phyloP scores from a whole-genome alignment of 1,140 invertebrate genomes.

The Oreohelix idahoensis region DNA sequence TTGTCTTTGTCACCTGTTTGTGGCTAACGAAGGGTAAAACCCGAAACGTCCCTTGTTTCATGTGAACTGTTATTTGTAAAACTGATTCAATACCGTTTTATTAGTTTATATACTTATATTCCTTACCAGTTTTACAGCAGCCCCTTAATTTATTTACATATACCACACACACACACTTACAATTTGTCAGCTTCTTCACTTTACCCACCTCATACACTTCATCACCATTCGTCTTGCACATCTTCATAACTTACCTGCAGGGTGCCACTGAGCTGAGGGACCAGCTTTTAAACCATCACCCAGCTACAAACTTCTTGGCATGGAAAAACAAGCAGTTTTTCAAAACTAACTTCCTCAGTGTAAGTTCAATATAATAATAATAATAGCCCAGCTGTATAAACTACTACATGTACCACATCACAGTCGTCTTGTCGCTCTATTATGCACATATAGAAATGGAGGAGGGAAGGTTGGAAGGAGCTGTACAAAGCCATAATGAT shows the following conservation, averaged over 20 bases:
- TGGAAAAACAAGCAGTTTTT: constrained; percentile 71
- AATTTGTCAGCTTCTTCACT: no score
- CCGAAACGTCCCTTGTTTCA: no score
- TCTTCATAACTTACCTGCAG: constrained; percentile 32
- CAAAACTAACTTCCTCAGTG: constrained; percentile 65
- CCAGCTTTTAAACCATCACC: constrained; percentile 50
- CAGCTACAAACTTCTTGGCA: constrained; percentile 56
- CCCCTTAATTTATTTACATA: no score
- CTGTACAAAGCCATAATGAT: no score
- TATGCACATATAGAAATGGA: not conserved
- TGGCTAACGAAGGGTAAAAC: no score
- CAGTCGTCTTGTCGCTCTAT: not conserved
- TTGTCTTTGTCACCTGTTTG: no score
- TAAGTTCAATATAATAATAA: constrained; percentile 50
- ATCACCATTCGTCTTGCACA: not conserved
- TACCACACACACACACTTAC: no score
- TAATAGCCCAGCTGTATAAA: not conserved
- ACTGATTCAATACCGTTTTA: no score
- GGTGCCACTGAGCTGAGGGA: constrained; percentile 50
- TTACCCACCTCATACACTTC: no score
- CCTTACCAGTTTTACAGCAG: no score
- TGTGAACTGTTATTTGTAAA: no score
- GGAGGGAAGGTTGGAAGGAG: not conserved
- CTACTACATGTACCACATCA: not conserved
- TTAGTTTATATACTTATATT: no score